Conservation (phyloP, 2,888 invertebrate genomes). For the Theodoxus fluviatilis region DNA sequence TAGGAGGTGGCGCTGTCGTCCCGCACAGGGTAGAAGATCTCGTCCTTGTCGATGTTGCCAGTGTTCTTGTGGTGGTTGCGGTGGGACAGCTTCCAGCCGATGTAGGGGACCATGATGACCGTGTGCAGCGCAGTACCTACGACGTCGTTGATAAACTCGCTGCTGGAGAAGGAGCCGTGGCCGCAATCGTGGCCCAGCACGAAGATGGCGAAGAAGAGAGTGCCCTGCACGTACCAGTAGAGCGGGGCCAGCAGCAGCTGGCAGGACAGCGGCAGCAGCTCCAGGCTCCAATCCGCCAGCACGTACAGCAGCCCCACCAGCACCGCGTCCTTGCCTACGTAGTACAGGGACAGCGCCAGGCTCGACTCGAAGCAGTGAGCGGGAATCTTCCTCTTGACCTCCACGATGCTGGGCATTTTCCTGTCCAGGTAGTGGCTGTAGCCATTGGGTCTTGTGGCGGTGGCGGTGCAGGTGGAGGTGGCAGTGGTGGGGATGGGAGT, state of each 20-base stretch:
- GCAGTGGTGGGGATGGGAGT: no score
- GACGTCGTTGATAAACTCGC: constrained; percentile 46
- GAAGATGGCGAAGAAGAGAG: constrained; percentile 51
- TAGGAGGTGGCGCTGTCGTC: constrained; percentile 31
- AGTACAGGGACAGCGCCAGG: constrained; percentile 45
- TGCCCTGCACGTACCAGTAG: constrained; percentile 55
- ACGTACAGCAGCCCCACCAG: constrained; percentile 38
- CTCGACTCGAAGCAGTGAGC: constrained; percentile 48
- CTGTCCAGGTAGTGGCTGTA: no score
- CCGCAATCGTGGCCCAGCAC: constrained; percentile 60
- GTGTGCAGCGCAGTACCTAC: constrained; percentile 49
- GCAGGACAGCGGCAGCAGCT: constrained; percentile 27
- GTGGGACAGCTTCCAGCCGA: constrained; percentile 57
- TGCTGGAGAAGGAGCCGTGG: constrained; percentile 53
- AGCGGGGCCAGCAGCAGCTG: constrained; percentile 34
- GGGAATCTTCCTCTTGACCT: constrained; percentile 52
- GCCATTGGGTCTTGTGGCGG: constrained; percentile 30
- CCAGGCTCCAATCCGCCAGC: constrained; percentile 27
- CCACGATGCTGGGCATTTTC: constrained; percentile 49
- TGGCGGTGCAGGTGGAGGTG: no score
- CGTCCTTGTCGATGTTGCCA: constrained; percentile 58
- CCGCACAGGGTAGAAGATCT: constrained; percentile 54
- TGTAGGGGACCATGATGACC: constrained; percentile 51
- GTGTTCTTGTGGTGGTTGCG: constrained; percentile 53
- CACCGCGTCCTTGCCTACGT: constrained; percentile 44